Evolutionary conservation across 2,113 vertebrate genomes (phyloP), one percentile per base, ranked within the genome.

Genomic region (Sinocyclocheilus grahami): DNA sequence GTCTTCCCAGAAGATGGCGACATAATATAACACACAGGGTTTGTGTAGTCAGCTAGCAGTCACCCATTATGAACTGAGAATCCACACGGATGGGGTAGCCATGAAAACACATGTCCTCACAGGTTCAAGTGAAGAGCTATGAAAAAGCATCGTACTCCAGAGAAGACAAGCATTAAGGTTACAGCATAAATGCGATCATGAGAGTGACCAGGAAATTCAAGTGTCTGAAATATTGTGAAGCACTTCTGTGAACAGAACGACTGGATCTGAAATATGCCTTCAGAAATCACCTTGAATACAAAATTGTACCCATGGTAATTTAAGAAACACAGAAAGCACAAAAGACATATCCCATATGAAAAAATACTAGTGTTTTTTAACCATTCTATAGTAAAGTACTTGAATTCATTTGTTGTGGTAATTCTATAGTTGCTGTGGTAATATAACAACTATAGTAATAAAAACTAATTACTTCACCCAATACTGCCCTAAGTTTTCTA

Each of bases 1-100:
- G 33, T 81, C 37, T 81, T 65, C 2, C 78, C 78, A 81, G 33
- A 81, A 81, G 78, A 81, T 81, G 58, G 78, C 78, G 78, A 46
- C 37, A 81, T 62, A 60, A 81, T 39, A 60, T 16, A 46, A 63
- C 58, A 16, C 78, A 16, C 78, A 46, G 18, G 46, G 46, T 48
- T 48, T 48, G 46, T 2, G 46, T 13, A 16, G 72, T 8, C 22
- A 27, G 1, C 39, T 46, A 24, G 2, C 33, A 80, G 22, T 80
- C 55, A 62, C 2, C 1, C 16, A 58, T 58, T 58, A 20, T 58
- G 55, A 58, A 65, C 46, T 46, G 37, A 46, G 58, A 18, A 24
- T 22, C 39, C 39, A 16, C 18, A 14, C 16, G n/a, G 22, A 27
- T 5, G 0, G 55, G 13, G 20, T 3, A 80, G 37, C 58, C 22